A percentile compares a stretch with the other conserved stretches of the same genome.
Conservation (phyloP, 2,113 vertebrate genomes). For the Rhipidura dahli region DNA sequence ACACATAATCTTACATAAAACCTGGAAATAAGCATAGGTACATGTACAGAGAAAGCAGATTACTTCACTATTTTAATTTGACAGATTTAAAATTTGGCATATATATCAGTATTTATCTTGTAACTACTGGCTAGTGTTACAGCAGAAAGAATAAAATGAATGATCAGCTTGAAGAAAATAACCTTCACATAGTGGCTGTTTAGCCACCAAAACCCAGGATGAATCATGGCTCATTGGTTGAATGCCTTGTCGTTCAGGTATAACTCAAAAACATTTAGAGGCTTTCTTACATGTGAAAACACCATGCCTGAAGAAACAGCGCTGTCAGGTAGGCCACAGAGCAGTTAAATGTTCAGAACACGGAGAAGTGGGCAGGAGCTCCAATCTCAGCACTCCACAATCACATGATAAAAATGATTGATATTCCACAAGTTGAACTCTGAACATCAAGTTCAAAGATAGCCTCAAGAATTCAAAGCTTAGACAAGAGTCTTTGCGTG, state of each 20-base stretch:
- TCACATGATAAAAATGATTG: conserved; percentile 15
- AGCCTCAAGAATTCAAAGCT: not conserved
- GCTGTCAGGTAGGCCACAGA: not conserved
- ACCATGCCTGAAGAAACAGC: not conserved
- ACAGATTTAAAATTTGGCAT: not conserved
- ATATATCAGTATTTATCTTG: not conserved
- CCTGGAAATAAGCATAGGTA: not conserved
- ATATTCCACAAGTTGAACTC: not conserved
- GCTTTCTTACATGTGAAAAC: not conserved
- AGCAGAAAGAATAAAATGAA: not conserved
- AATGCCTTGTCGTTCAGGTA: not conserved
- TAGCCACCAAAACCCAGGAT: not conserved
- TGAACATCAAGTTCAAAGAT: not conserved
- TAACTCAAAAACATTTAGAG: not conserved
- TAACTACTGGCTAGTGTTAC: not conserved
- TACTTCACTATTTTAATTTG: not conserved
- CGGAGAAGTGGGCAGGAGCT: not conserved
- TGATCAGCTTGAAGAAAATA: not conserved
- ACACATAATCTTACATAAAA: not conserved
- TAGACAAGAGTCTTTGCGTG: not conserved
- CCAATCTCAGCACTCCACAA: not conserved
- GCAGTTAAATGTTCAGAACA: not conserved
- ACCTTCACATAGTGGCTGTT: not conserved
- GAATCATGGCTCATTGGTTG: not conserved
- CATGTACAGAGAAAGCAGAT: not conserved